Percentiles rank a stretch among this genome's conserved stretches.
phyloP scores from a whole-genome alignment of 2,888 invertebrate genomes.

The Euzophera pinguis region DNA sequence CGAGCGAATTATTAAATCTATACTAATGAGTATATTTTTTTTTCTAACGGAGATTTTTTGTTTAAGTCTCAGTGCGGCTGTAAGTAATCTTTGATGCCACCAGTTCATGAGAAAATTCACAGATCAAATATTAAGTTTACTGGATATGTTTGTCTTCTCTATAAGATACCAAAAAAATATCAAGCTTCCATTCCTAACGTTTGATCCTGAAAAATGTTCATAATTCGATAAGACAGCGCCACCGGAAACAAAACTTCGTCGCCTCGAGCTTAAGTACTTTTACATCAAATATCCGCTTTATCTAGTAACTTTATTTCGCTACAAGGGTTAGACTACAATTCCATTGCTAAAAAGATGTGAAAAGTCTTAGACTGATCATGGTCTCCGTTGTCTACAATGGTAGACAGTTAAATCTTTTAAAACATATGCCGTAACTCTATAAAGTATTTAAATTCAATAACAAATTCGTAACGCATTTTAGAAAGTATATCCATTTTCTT shows the following conservation, averaged over 20 bases:
- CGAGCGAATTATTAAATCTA: too few relatives aligned
- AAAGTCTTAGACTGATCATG: background rate
- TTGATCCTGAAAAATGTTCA: slow-evolving; percentile 1
- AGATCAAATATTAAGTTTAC: background rate
- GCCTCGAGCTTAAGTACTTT: slow-evolving; percentile 8
- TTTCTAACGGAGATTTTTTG: too few relatives aligned
- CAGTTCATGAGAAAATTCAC: too few relatives aligned
- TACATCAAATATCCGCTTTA: slow-evolving; percentile 9
- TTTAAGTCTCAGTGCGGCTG: too few relatives aligned
- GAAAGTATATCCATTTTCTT: too few relatives aligned
- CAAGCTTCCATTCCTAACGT: background rate
- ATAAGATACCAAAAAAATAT: background rate
- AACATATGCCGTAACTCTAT: too few relatives aligned
- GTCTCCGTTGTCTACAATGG: too few relatives aligned
- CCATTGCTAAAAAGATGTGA: background rate
- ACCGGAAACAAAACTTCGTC: slow-evolving; percentile 8
- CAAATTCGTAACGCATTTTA: too few relatives aligned
- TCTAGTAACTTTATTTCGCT: slow-evolving; percentile 11
- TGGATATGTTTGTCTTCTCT: background rate
- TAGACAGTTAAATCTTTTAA: too few relatives aligned
- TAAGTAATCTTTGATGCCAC: too few relatives aligned
- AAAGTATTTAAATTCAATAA: too few relatives aligned
- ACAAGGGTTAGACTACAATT: slow-evolving; percentile 2
- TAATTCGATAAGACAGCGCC: background rate
- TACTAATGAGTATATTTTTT: too few relatives aligned